Evolutionary conservation across 2,888 invertebrate genomes (phyloP).

Genomic region (Lochmaea capreae): DNA sequence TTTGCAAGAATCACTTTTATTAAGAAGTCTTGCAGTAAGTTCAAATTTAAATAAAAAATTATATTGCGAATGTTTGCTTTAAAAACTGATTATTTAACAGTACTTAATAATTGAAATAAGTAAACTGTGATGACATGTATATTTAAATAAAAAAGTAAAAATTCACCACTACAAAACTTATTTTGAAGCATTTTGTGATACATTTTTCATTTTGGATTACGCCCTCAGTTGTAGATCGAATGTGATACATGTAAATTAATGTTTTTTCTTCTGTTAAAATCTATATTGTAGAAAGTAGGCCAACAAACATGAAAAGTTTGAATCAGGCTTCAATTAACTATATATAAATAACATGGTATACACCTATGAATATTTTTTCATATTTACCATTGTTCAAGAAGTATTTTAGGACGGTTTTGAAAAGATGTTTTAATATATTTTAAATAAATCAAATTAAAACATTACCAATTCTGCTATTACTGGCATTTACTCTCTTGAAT

Average conservation of each 20-base stretch:
- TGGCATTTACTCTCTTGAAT: conserved; percentile 62
- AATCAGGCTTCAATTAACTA: conserved; percentile 48
- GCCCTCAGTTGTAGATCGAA: background rate
- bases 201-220: background rate
- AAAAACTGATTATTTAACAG: no score
- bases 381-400: conserved; percentile 58
- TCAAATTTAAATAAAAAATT: no score
- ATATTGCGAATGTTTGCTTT: no score
- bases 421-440: conserved; percentile 58
- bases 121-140: no score
- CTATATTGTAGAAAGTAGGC: conserved; percentile 28
- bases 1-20: no score
- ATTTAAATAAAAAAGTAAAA: no score
- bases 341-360: conserved; percentile 58
- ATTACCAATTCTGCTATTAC: conserved; percentile 57
- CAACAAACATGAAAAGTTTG: conserved; percentile 36
- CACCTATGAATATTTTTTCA: conserved; percentile 57
- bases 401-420: conserved; percentile 62
- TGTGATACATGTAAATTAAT: no score
- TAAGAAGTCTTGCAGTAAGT: no score
- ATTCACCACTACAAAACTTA: background rate
- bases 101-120: no score
- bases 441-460: conserved; percentile 39
- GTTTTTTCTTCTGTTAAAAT: conserved; percentile 25
- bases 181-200: background rate